Evolutionary conservation across 2,113 vertebrate species (phyloP).

Genomic region (Triplophysa siluroides): DNA sequence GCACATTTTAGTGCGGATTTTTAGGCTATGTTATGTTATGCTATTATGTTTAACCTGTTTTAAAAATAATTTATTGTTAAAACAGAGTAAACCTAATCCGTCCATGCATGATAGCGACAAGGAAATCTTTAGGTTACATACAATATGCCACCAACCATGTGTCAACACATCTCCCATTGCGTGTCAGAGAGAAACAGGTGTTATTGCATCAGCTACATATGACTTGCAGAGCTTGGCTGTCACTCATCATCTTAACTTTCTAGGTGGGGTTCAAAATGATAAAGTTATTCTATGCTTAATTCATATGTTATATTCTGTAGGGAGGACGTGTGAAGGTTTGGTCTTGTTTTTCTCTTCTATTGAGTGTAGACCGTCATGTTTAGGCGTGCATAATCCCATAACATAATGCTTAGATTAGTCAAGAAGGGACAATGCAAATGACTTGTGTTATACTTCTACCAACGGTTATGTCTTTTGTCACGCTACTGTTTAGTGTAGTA

Average conservation of each 20-base stretch:
- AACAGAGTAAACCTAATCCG: background rate
- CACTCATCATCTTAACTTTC: background rate
- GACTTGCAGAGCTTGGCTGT: background rate
- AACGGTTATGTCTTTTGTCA: background rate
- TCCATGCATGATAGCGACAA: background rate
- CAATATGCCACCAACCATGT: constrained; percentile 7
- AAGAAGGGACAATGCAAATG: background rate
- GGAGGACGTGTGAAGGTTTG: background rate
- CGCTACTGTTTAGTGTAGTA: background rate
- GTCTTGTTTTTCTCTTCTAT: too few species aligned
- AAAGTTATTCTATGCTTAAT: too few species aligned
- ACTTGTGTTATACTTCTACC: background rate
- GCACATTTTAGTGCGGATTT: too few species aligned
- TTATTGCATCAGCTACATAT: background rate
- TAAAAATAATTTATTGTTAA: too few species aligned
- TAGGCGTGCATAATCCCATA: too few species aligned
- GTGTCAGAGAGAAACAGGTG: constrained; percentile 15
- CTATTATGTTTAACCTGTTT: too few species aligned
- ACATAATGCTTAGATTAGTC: background rate
- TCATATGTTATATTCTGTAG: too few species aligned
- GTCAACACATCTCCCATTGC: constrained; percentile 40
- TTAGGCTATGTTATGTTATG: too few species aligned
- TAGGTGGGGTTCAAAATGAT: too few species aligned
- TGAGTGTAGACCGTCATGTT: background rate
- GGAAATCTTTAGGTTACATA: background rate